A percentile compares a stretch with the other conserved stretches of the same genome.
Conservation (phyloP, 2,113 vertebrate species). For the Chunga burmeisteri region DNA sequence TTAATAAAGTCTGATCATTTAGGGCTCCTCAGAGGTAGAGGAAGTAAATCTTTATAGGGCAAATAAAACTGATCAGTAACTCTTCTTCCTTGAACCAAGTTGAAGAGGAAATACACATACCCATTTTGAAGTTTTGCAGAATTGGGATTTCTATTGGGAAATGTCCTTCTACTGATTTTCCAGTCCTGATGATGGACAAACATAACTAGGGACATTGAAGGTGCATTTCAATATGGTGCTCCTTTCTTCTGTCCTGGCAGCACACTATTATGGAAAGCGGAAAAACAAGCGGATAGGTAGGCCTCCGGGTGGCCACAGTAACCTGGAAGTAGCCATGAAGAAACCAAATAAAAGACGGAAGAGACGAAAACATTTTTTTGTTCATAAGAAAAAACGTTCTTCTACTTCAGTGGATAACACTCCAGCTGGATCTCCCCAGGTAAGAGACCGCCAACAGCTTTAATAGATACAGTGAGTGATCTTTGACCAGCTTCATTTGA, state of each 20-base stretch:
- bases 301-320: constrained; percentile 90
- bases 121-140: neutral
- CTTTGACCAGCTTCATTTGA: neutral
- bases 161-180: neutral
- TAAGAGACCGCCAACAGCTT: constrained; percentile 21
- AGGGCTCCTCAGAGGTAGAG: neutral
- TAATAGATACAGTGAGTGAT: neutral
- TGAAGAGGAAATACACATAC: neutral
- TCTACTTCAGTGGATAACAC: constrained; percentile 93
- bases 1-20: neutral
- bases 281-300: constrained; percentile 91
- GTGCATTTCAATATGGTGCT: neutral
- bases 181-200: neutral
- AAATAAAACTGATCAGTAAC: neutral
- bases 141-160: neutral
- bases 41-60: neutral
- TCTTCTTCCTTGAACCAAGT: neutral
- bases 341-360: constrained; percentile 91
- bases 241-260: constrained; percentile 70
- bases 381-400: constrained; percentile 94
- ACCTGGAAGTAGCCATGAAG: constrained; percentile 90
- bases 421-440: constrained; percentile 92
- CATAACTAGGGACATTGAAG: neutral
- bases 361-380: constrained; percentile 94
- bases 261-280: constrained; percentile 95